Evolutionary conservation across 92 coral and sea anemone species (phyloP).

Genomic region (Montipora capitata): DNA sequence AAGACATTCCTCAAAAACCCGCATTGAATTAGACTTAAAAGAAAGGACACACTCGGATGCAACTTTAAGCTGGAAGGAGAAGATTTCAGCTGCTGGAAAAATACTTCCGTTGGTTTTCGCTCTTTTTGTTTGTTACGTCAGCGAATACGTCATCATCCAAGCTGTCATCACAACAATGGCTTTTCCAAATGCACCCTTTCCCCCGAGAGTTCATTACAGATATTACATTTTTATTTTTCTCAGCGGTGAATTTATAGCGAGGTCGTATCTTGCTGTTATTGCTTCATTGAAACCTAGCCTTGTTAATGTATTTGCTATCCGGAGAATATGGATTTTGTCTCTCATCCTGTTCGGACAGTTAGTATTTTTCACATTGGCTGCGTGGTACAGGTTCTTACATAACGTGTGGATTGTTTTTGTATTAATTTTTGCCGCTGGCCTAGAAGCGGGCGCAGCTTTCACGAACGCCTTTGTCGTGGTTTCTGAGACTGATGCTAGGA

Average conservation of each 20-base stretch:
- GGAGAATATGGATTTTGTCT: constrained; percentile 81
- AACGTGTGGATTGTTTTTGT: constrained; percentile 88
- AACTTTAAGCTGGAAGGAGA: constrained; percentile 83
- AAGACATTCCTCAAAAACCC: constrained; percentile 45
- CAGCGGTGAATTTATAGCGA: constrained; percentile 90
- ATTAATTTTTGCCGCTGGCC: constrained; percentile 91
- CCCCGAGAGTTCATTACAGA: constrained; percentile 91
- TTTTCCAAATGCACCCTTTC: constrained; percentile 91
- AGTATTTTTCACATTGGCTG: constrained; percentile 81
- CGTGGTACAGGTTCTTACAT: constrained; percentile 91
- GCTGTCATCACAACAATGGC: constrained; percentile 95
- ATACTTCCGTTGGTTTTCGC: constrained; percentile 83
- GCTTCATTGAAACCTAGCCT: constrained; percentile 78
- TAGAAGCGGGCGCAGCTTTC: constrained; percentile 92
- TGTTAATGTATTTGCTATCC: constrained; percentile 69
- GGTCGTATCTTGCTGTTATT: constrained; percentile 87
- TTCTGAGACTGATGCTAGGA: constrained; percentile 79
- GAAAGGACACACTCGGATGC: constrained; percentile 12
- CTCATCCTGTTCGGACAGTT: constrained; percentile 74
- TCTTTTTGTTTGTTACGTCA: constrained; percentile 85
- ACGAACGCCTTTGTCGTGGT: constrained; percentile 90
- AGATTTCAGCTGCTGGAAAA: constrained; percentile 71
- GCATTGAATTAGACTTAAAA: neutral
- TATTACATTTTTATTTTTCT: constrained; percentile 90
- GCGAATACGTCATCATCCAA: constrained; percentile 91